A percentile compares a stretch with the other conserved stretches of the same genome.
phyloP scores from a whole-genome alignment of 2,888 invertebrate species.

The Volucella zonaria region DNA sequence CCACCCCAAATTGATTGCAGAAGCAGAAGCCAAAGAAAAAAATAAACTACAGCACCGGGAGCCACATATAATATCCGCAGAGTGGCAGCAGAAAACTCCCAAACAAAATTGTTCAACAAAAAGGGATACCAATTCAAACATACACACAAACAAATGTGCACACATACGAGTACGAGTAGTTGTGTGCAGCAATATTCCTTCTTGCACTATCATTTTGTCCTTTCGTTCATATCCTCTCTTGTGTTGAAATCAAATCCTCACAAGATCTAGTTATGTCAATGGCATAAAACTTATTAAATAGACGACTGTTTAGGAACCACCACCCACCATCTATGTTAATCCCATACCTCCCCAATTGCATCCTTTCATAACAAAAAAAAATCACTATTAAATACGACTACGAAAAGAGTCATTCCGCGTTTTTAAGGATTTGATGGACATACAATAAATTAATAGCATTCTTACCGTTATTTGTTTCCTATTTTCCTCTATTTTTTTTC shows the following conservation, averaged over 20 bases:
- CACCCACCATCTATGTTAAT: slow-evolving; percentile 24
- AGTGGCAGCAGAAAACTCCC: slow-evolving; percentile 18
- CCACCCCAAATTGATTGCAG: slow-evolving; percentile 69
- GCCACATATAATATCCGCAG: slow-evolving; percentile 64
- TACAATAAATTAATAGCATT: slow-evolving; percentile 65
- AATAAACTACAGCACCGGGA: slow-evolving; percentile 51
- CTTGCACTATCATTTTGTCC: slow-evolving; percentile 1
- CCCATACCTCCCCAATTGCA: slow-evolving; percentile 34
- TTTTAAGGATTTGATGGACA: slow-evolving; percentile 54
- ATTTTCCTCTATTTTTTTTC: slow-evolving; percentile 3
- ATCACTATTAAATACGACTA: slow-evolving; percentile 2
- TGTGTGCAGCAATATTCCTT: slow-evolving; percentile 1
- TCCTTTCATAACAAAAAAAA: neutral
- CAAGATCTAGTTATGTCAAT: slow-evolving; percentile 68
- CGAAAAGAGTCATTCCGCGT: neutral
- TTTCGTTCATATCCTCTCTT: slow-evolving; percentile 48
- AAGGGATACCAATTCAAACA: slow-evolving; percentile 42
- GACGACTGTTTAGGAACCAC: slow-evolving; percentile 33
- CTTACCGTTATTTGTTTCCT: slow-evolving; percentile 62
- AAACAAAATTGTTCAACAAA: slow-evolving; percentile 24
- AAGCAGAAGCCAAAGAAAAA: slow-evolving; percentile 5
- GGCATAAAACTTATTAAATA: slow-evolving; percentile 46
- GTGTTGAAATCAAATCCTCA: slow-evolving; percentile 66
- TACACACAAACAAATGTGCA: slow-evolving; percentile 26
- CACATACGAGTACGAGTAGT: slow-evolving; percentile 3